Conservation (phyloP, 2,888 invertebrate species). For the Agrochola circellaris region DNA sequence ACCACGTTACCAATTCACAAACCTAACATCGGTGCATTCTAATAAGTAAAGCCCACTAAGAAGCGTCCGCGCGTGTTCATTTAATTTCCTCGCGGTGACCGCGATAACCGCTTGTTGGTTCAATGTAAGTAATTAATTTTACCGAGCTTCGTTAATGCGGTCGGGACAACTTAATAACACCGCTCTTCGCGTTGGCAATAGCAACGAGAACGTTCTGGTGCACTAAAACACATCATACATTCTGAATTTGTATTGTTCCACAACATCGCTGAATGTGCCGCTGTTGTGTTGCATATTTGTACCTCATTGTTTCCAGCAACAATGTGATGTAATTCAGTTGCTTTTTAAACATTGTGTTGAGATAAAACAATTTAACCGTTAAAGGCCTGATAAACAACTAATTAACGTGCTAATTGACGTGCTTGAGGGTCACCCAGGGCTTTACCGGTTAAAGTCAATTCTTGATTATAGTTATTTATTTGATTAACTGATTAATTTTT, state of each 20-base stretch:
- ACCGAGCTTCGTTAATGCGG: conserved; percentile 80
- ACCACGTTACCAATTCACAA: conserved; percentile 11
- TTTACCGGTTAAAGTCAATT: neutral
- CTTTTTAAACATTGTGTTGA: conserved; percentile 9
- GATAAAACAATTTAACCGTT: conserved; percentile 22
- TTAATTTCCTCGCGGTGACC: conserved; percentile 84
- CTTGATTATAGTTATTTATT: neutral
- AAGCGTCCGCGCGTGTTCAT: conserved; percentile 77
- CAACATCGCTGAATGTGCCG: conserved; percentile 36
- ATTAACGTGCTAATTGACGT: too few species aligned
- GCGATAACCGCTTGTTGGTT: conserved; percentile 83
- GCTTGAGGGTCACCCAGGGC: too few species aligned
- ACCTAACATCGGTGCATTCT: conserved; percentile 59
- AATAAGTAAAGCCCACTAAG: conserved; percentile 74
- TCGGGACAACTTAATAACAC: conserved; percentile 77
- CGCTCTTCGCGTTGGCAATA: conserved; percentile 60
- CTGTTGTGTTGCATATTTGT: conserved; percentile 37
- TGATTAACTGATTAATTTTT: neutral
- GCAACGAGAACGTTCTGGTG: conserved; percentile 56
- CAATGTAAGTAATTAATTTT: conserved; percentile 85
- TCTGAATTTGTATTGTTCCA: conserved; percentile 64
- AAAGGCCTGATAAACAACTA: too few species aligned
- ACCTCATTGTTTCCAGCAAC: conserved; percentile 34
- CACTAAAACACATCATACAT: conserved; percentile 55
- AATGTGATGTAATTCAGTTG: conserved; percentile 25